Conservation (phyloP, 2,888 invertebrate genomes). For the Cyclophora albipunctata region DNA sequence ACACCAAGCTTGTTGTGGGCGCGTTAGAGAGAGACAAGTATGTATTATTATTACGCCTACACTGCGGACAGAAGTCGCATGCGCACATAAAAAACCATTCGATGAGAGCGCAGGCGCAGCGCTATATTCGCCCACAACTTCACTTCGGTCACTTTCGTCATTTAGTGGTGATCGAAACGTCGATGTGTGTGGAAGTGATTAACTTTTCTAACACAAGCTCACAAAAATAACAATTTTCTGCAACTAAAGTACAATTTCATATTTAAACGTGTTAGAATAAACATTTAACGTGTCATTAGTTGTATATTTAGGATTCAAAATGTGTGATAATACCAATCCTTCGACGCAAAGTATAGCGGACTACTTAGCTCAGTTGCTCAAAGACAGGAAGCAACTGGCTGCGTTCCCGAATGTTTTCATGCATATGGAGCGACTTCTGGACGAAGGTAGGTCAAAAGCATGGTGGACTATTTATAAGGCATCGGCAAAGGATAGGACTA, state of each 20-base stretch:
- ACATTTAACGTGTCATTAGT: slow-evolving; percentile 65
- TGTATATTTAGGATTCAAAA: slow-evolving; percentile 61
- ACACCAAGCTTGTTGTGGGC: slow-evolving; percentile 8
- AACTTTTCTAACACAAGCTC: slow-evolving; percentile 73
- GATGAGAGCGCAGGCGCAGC: slow-evolving; percentile 67
- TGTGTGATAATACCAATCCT: slow-evolving; percentile 77
- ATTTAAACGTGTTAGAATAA: slow-evolving; percentile 59
- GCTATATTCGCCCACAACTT: slow-evolving; percentile 73
- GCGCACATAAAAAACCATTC: slow-evolving; percentile 68
- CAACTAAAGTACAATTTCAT: slow-evolving; percentile 68
- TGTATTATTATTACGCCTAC: slow-evolving; percentile 67
- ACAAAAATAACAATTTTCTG: slow-evolving; percentile 70
- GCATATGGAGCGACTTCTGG: slow-evolving; percentile 98
- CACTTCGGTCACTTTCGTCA: slow-evolving; percentile 71
- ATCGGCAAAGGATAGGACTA: slow-evolving; percentile 29
- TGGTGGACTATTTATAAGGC: slow-evolving; percentile 45
- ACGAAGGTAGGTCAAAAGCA: slow-evolving; percentile 89
- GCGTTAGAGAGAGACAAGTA: slow-evolving; percentile 49
- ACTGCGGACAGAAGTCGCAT: slow-evolving; percentile 64
- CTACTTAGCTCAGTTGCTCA: slow-evolving; percentile 99
- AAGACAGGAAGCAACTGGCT: slow-evolving; percentile 99
- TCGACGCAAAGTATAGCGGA: slow-evolving; percentile 98
- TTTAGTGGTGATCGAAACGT: slow-evolving; percentile 72
- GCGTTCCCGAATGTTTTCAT: slow-evolving; percentile 99
- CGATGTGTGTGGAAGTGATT: slow-evolving; percentile 74